These are phyloP conservation scores for Cheilosia impressa DNA, from an alignment of 2,888 invertebrate genomes.

Conservation along the genomic window DNA sequence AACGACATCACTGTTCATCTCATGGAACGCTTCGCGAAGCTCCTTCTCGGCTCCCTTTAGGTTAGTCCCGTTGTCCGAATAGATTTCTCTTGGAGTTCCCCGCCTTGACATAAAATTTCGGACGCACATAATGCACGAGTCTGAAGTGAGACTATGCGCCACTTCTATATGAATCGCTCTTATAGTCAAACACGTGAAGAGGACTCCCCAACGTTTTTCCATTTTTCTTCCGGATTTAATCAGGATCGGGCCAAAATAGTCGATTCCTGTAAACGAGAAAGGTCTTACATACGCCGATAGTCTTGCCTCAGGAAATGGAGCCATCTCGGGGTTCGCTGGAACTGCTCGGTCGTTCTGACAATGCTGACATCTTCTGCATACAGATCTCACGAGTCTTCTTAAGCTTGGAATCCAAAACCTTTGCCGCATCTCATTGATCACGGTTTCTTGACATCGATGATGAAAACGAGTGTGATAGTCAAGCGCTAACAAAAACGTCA, in stretches of 20 bases:
- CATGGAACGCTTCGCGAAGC: too few species aligned
- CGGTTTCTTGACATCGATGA: too few species aligned
- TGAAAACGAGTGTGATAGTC: too few species aligned
- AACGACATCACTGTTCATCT: too few species aligned
- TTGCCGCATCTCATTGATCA: too few species aligned
- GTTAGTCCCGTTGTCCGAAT: conserved; percentile 63
- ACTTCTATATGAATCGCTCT: conserved; percentile 45
- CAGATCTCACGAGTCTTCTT: too few species aligned
- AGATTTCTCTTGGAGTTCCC: conserved; percentile 34
- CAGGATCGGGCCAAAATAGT: conserved; percentile 57
- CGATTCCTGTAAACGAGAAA: conserved; percentile 47
- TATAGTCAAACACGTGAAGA: conserved; percentile 62
- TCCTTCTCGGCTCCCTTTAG: conserved; percentile 40
- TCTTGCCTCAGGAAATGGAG: conserved; percentile 25
- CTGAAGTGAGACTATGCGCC: conserved; percentile 31
- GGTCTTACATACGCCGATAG: conserved; percentile 38
- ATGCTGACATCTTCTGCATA: too few species aligned
- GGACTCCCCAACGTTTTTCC: conserved; percentile 58
- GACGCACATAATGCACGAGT: conserved; percentile 52
- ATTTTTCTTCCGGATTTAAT: conserved; percentile 33
- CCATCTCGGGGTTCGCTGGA: conserved; percentile 2
- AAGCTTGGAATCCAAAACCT: too few species aligned
- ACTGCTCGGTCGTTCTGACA: too few species aligned
- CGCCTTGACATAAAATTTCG: conserved; percentile 47
- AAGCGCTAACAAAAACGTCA: too few species aligned